Percentiles rank a stretch among this genome's conserved stretches.
Evolutionary conservation across 2,888 invertebrate species (phyloP).

Genomic region (Epirrhoe alternata): DNA sequence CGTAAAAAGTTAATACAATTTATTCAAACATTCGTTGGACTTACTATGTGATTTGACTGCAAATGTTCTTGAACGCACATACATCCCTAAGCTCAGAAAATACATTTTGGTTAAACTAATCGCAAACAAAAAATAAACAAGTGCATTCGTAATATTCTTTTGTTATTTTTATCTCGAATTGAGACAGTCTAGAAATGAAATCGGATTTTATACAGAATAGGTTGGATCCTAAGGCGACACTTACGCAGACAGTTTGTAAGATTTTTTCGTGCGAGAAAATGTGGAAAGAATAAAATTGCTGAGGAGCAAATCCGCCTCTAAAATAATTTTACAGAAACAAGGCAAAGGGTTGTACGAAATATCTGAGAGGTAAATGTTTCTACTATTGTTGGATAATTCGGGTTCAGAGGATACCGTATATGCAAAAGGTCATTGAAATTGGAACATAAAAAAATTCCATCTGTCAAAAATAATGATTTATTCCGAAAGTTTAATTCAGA

Average conservation of each 20-base stretch:
- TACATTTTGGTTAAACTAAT: conserved; percentile 12
- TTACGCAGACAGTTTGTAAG: conserved; percentile 24
- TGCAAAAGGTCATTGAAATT: conserved; percentile 1
- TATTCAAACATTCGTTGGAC: neutral
- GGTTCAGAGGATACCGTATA: neutral
- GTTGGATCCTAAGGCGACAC: conserved; percentile 20
- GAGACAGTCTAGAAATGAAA: conserved; percentile 28
- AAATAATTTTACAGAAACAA: conserved; percentile 18
- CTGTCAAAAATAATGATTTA: conserved; percentile 28
- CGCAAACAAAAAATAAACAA: conserved; percentile 11
- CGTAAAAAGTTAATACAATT: neutral
- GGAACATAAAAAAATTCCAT: conserved; percentile 7
- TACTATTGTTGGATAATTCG: neutral
- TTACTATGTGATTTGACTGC: neutral
- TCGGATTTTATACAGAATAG: conserved; percentile 26
- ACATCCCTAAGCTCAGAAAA: conserved; percentile 4
- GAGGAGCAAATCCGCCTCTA: conserved; percentile 7
- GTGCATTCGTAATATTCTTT: conserved; percentile 13
- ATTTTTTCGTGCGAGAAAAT: conserved; percentile 23
- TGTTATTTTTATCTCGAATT: conserved; percentile 26
- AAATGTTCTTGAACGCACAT: neutral
- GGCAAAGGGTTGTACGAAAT: conserved; percentile 1
- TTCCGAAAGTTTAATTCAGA: conserved; percentile 35
- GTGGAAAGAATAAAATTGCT: conserved; percentile 21
- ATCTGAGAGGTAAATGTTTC: neutral